Evolutionary conservation across 1,140 invertebrate genomes (phyloP).

Genomic region (Euwallacea similis): DNA sequence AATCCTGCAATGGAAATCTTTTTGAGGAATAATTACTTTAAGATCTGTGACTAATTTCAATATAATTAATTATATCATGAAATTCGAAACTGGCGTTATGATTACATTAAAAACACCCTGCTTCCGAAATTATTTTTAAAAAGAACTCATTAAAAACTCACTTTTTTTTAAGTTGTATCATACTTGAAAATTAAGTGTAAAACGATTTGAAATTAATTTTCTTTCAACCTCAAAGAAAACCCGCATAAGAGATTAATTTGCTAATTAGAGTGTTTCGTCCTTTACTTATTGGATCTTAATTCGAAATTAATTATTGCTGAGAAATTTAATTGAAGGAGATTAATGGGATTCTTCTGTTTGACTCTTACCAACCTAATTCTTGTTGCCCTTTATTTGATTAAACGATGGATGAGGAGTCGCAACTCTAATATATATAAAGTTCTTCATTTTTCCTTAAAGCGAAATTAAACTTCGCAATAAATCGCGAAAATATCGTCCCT

Average conservation of each 20-base stretch:
- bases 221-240: conserved; percentile 9
- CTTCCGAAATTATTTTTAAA: too few species aligned
- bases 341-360: conserved; percentile 5
- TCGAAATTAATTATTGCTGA: conserved; percentile 20
- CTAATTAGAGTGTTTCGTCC: conserved; percentile 10
- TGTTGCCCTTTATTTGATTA: neutral
- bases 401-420: neutral
- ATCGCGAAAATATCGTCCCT: conserved; percentile 15
- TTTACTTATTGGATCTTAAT: conserved; percentile 21
- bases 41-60: too few species aligned
- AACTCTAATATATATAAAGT: conserved; percentile 1
- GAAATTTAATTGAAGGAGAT: conserved; percentile 14
- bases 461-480: conserved; percentile 27
- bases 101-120: too few species aligned
- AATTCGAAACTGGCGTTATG: too few species aligned
- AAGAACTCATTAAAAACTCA: too few species aligned
- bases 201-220: conserved; percentile 9
- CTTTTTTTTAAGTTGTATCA: neutral
- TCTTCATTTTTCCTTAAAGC: neutral
- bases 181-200: neutral
- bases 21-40: too few species aligned
- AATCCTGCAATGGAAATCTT: too few species aligned
- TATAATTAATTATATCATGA: too few species aligned
- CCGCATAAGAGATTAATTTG: conserved; percentile 19
- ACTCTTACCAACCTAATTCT: conserved; percentile 3